These are phyloP conservation scores for Gorsachius magnificus DNA, from an alignment of 2,797 vertebrate species.

Conservation along the genomic window DNA sequence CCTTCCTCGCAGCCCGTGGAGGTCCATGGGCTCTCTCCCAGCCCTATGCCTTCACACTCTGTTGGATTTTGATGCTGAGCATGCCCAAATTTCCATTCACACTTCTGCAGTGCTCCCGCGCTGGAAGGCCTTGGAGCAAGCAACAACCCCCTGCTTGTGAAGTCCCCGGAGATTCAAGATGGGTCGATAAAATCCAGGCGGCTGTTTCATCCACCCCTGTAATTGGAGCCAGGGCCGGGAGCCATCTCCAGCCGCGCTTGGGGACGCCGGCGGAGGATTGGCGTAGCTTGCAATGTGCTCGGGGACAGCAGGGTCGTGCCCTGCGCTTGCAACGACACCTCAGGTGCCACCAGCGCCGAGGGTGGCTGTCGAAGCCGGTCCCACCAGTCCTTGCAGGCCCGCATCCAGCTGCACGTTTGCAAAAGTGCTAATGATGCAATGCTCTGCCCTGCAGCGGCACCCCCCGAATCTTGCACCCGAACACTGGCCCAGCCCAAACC, in stretches of 20 bases:
- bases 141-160: background rate
- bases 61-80: rapidly evolving
- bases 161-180: background rate
- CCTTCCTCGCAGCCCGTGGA: rapidly evolving
- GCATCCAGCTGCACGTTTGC: background rate
- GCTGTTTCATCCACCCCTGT: background rate
- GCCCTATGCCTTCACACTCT: background rate
- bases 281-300: rapidly evolving
- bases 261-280: background rate
- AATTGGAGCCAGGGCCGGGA: rapidly evolving
- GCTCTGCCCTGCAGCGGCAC: background rate
- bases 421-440: background rate
- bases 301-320: background rate
- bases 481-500: background rate
- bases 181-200: background rate
- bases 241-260: background rate
- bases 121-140: background rate
- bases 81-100: background rate
- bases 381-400: background rate
- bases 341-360: background rate
- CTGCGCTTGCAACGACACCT: background rate
- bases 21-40: background rate
- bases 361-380: rapidly evolving
- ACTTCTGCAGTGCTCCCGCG: background rate
- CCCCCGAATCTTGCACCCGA: rapidly evolving